Evolutionary conservation across 2,888 invertebrate species (phyloP).

Genomic region (Tiphia femorata): DNA sequence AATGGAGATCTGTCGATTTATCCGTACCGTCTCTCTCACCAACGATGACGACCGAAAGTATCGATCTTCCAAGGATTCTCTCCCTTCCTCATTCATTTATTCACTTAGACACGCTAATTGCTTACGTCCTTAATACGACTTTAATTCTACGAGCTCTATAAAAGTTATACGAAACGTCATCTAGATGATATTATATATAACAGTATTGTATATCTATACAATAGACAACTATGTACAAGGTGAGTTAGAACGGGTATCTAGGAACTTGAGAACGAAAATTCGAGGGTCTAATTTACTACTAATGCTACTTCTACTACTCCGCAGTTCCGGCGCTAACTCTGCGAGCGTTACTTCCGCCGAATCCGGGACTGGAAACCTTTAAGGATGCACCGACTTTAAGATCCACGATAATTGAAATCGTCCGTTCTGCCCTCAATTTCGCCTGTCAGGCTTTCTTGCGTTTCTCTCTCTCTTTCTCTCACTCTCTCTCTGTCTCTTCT

Average conservation of each 20-base stretch:
- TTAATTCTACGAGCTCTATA: too few relatives aligned
- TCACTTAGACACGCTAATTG: too few relatives aligned
- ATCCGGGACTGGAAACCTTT: conserved; percentile 2
- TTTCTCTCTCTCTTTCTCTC: neutral
- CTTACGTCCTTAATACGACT: too few relatives aligned
- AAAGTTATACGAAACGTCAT: too few relatives aligned
- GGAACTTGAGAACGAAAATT: conserved; percentile 50
- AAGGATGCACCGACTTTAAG: conserved; percentile 13
- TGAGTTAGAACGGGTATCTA: conserved; percentile 44
- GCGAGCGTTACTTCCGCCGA: neutral
- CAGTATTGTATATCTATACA: conserved; percentile 28
- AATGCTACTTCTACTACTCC: too few relatives aligned
- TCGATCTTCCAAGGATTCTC: neutral
- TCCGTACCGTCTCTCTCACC: too few relatives aligned
- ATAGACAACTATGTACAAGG: conserved; percentile 43
- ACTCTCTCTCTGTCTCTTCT: neutral
- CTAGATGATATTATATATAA: too few relatives aligned
- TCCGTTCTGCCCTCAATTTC: neutral
- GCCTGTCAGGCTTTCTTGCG: neutral
- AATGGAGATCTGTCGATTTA: too few relatives aligned
- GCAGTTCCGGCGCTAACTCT: too few relatives aligned
- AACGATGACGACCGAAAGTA: too few relatives aligned
- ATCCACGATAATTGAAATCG: conserved; percentile 10
- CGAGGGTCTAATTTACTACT: too few relatives aligned
- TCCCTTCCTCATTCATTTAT: neutral